Evolutionary conservation across 1,140 invertebrate species (phyloP).

Genomic region (Microplitis mediator): DNA sequence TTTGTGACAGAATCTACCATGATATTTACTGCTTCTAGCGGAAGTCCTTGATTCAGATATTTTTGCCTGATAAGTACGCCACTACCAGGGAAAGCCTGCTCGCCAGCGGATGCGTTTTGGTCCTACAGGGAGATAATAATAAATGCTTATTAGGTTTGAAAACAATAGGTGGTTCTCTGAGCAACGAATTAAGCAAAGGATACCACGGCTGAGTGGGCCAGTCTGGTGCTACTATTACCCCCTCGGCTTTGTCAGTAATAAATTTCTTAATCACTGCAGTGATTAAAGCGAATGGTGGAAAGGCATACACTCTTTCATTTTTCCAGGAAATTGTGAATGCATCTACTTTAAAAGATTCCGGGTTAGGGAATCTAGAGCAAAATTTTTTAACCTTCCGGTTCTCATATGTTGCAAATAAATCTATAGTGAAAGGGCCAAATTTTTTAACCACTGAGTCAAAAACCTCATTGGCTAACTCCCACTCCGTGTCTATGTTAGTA

Average conservation of each 20-base stretch:
- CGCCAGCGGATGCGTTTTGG: conserved; percentile 16
- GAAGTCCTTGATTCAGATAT: conserved; percentile 20
- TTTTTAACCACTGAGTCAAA: neutral
- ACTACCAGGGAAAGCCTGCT: conserved; percentile 28
- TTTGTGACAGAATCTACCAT: conserved; percentile 37
- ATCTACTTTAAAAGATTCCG: neutral
- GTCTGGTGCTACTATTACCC: conserved; percentile 39
- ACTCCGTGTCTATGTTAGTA: neutral
- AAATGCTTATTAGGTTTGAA: conserved; percentile 23
- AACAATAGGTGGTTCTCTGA: neutral
- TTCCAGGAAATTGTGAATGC: conserved; percentile 3
- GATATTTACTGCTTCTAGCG: conserved; percentile 22
- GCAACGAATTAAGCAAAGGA: conserved; percentile 28
- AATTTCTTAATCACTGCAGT: conserved; percentile 37
- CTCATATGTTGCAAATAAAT: neutral
- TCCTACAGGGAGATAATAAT: conserved; percentile 25
- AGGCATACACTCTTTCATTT: conserved; percentile 32
- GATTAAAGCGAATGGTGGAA: conserved; percentile 43
- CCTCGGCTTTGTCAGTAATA: conserved; percentile 35
- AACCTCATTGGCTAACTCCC: neutral
- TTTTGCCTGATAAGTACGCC: conserved; percentile 31
- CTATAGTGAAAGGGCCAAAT: neutral
- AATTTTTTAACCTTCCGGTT: conserved; percentile 1
- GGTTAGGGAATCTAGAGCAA: neutral
- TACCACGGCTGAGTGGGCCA: conserved; percentile 39